phyloP scores from a whole-genome alignment of 2,797 vertebrate species.

The Sardinella longiceps region DNA sequence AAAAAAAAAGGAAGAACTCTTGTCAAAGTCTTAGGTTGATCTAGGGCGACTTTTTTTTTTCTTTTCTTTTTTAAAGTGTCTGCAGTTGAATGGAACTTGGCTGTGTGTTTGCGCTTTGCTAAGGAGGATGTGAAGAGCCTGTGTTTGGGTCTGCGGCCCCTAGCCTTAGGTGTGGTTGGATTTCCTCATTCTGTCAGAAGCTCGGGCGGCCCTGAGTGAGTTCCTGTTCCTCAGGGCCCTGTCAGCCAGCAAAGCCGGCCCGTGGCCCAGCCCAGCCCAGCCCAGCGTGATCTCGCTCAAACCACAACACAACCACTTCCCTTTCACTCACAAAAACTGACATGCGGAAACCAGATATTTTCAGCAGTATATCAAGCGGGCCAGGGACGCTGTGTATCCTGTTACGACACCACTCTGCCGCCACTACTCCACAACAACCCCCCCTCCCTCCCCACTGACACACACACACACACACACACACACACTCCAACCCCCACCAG shows the following conservation, averaged over 20 bases:
- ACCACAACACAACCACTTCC: slow-evolving; percentile 26
- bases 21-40: not conserved
- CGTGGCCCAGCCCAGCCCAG: slow-evolving; percentile 19
- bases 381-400: not conserved
- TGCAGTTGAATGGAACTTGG: not conserved
- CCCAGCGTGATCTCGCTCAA: slow-evolving; percentile 23
- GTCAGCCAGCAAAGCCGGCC: slow-evolving; percentile 54
- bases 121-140: slow-evolving; percentile 3
- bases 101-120: not conserved
- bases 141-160: slow-evolving; percentile 28
- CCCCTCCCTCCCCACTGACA: not conserved
- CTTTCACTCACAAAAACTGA: slow-evolving; percentile 23
- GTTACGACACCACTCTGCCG: not conserved
- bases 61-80: not conserved
- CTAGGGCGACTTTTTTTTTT: not conserved
- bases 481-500: too few species aligned
- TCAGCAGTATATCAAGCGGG: slow-evolving; percentile 7
- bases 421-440: not conserved
- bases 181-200: slow-evolving; percentile 56
- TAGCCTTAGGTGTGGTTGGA: slow-evolving; percentile 60
- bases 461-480: not conserved
- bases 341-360: slow-evolving; percentile 24
- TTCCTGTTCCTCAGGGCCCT: slow-evolving; percentile 64
- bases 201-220: slow-evolving; percentile 46
- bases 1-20: not conserved